A percentile compares a stretch with the other conserved stretches of the same genome.
Evolutionary conservation across 2,113 vertebrate species (phyloP).

Genomic region (Anolis carolinensis): DNA sequence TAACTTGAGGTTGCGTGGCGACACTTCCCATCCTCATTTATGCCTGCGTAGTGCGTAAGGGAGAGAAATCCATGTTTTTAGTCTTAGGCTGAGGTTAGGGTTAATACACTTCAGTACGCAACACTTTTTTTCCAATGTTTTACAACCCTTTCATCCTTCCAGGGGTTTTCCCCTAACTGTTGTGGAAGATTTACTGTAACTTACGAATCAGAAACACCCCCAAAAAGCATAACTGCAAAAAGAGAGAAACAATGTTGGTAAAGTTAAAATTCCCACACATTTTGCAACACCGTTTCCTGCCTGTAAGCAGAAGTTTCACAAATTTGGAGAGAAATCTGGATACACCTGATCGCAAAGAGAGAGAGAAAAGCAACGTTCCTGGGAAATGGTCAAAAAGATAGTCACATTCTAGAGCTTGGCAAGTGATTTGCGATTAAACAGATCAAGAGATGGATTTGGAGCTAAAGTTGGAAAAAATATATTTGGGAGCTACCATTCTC

Average conservation of each 20-base stretch:
- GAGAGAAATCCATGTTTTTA: no score
- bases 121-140: not conserved
- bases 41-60: rapidly evolving
- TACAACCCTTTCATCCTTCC: constrained; percentile 5
- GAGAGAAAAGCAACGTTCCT: not conserved
- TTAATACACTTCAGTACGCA: not conserved
- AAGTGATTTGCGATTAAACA: not conserved
- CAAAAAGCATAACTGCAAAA: not conserved
- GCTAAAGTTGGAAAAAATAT: not conserved
- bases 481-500: not conserved
- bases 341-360: not conserved
- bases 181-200: constrained; percentile 23
- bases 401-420: not conserved
- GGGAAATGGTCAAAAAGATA: not conserved
- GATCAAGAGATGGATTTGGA: not conserved
- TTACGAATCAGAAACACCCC: not conserved
- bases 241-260: no score
- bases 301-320: not conserved
- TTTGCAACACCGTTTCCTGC: not conserved
- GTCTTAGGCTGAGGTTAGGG: not conserved
- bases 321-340: not conserved
- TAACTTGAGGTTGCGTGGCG: not conserved
- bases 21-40: not conserved
- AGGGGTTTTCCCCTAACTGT: not conserved
- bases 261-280: not conserved